Base-by-base conservation (phyloP, 1,140 invertebrate species). In the Drosophila equinoxialis region DNA sequence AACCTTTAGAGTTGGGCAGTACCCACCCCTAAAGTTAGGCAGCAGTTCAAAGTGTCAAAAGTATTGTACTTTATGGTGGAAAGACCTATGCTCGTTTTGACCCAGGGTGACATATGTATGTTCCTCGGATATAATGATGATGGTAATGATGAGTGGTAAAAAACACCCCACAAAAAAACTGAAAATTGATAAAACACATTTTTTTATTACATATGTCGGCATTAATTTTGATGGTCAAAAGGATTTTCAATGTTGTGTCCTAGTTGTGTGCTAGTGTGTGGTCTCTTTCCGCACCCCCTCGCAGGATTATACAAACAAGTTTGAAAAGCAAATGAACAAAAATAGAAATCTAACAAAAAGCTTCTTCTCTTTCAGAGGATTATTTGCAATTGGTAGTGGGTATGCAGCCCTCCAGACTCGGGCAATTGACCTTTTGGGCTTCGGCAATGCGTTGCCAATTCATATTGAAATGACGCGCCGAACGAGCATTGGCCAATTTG, bases 371-470 rank as follows among this genome's bases (percentile, higher is more conserved):
- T 6, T 39, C 20, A 89, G 37, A 17, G 35, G 78, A 8, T 45
- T 66, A 73, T 13, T 64, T 71, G 63, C 59, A 74, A 37, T 68
- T 72, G 14, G 55, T 42, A 42, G 42, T 67, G 60, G 59, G 62
- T n/a, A 59, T 13, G 39, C 68, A 65, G 6, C 59, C 68, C 3
- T 78, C 82, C 55, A 81, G 14, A n/a, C 71, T 75, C 1, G 80
- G 71, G 0, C 78, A 77, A 45, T 71, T 80, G 48, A 79, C 70
- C 61, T 89, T 90, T 23, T 91, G 90, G 35, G 91, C 63, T 20
- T 91, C 83, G 57, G 75, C 70, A 13, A 91, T 79, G 41, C 84
- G 87, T 42, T 91, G 79, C 91, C 91, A 92, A 6, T 81, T 91
- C 58, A 71, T 65, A 59, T 79, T 81, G 30, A 82, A 84, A 60